Conservation (phyloP, 1,140 invertebrate genomes). For the Antheraea pernyi region DNA sequence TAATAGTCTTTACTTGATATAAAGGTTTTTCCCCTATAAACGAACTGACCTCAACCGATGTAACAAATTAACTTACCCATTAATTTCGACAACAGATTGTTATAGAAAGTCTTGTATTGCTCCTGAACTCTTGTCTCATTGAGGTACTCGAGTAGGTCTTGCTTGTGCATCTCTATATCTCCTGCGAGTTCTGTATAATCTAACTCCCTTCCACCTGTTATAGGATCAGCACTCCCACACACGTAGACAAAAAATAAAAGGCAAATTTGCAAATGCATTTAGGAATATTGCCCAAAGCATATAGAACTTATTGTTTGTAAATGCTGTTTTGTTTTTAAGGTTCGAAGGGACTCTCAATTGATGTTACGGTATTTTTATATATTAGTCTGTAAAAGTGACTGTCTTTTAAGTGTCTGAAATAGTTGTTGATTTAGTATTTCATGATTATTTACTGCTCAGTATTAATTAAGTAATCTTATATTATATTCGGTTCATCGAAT, state of each 20-base stretch:
- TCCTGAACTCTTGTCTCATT: constrained; percentile 41
- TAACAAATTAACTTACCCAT: constrained; percentile 31
- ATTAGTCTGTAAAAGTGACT: too few species aligned
- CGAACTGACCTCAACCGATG: not conserved
- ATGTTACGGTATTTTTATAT: too few species aligned
- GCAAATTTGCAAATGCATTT: not conserved
- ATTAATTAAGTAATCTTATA: too few species aligned
- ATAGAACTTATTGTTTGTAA: too few species aligned
- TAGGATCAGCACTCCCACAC: not conserved
- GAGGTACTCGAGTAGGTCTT: constrained; percentile 50
- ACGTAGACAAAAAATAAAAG: not conserved
- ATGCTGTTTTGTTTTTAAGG: too few species aligned
- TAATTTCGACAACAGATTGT: constrained; percentile 44
- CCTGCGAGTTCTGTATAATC: constrained; percentile 51
- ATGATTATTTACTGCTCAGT: too few species aligned
- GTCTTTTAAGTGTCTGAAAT: too few species aligned
- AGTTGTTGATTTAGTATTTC: too few species aligned
- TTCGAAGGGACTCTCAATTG: too few species aligned
- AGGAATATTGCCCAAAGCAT: not conserved
- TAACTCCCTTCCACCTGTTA: not conserved
- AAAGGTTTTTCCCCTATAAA: not conserved
- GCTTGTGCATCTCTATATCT: constrained; percentile 53
- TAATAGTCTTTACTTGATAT: too few species aligned
- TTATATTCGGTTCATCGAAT: too few species aligned
- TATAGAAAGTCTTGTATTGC: constrained; percentile 47